phyloP scores from a whole-genome alignment of 2,113 vertebrate species.

The Dolichotis patagonum region DNA sequence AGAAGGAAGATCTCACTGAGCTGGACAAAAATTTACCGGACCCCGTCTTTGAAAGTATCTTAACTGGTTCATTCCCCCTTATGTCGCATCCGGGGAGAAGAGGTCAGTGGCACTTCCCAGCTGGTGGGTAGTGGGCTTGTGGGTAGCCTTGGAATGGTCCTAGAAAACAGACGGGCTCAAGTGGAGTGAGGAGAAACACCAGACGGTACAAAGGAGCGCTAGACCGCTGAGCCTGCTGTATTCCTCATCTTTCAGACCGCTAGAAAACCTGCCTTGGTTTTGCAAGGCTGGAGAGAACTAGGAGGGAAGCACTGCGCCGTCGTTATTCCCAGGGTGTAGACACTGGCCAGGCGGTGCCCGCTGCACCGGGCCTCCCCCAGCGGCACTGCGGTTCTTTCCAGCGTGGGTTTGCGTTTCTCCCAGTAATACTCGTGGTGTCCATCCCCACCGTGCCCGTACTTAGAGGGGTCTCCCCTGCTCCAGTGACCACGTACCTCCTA shows the following conservation, averaged over 20 bases:
- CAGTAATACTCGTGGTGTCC: not conserved
- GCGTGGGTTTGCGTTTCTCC: not conserved
- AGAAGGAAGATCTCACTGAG: conserved; percentile 91
- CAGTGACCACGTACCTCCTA: not conserved
- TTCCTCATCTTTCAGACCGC: not conserved
- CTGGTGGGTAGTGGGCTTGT: not conserved
- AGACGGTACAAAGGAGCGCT: not conserved
- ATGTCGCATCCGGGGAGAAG: conserved; percentile 92
- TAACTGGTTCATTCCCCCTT: conserved; percentile 95
- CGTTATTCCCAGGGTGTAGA: not conserved
- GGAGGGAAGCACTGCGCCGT: not conserved
- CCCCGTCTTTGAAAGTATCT: conserved; percentile 96
- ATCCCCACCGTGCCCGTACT: not conserved
- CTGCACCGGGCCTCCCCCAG: not conserved
- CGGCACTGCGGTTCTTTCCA: not conserved
- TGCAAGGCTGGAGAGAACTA: not conserved
- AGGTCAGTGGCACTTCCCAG: conserved; percentile 88
- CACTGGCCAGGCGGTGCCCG: not conserved
- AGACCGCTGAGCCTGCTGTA: not conserved
- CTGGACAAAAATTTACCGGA: conserved; percentile 93
- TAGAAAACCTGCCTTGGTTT: not conserved
- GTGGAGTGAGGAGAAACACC: too few species aligned
- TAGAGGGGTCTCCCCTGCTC: not conserved
- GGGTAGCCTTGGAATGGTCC: not conserved
- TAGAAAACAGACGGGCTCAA: not conserved